A percentile compares a stretch with the other conserved stretches of the same genome.
These are phyloP conservation scores for Leptinotarsa peninsularis DNA, from an alignment of 2,888 invertebrate genomes.

Conservation along the genomic window DNA sequence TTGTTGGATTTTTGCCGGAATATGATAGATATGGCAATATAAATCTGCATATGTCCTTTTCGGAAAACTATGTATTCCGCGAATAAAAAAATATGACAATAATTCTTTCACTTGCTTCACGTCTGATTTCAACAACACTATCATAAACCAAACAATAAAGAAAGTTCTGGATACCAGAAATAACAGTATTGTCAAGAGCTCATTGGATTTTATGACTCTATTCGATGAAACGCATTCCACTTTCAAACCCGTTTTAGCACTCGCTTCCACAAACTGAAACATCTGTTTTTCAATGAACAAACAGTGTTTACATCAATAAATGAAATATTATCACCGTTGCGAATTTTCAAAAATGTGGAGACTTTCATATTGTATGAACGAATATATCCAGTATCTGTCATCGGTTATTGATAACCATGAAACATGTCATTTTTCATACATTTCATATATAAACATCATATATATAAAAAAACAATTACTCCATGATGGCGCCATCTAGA, in stretches of 20 bases:
- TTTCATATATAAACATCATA: too few relatives aligned
- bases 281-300: conserved; percentile 23
- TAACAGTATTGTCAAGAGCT: conserved; percentile 27
- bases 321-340: background rate
- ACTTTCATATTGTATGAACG: background rate
- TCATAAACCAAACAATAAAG: conserved; percentile 36
- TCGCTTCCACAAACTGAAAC: conserved; percentile 25
- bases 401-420: too few relatives aligned
- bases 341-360: background rate
- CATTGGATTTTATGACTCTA: conserved; percentile 22
- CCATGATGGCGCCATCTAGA: too few relatives aligned
- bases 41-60: too few relatives aligned
- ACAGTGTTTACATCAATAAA: conserved; percentile 21
- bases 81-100: conserved; percentile 16
- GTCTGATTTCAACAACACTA: conserved; percentile 35
- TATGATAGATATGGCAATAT: too few relatives aligned
- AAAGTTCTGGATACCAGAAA: conserved; percentile 30
- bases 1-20: too few relatives aligned
- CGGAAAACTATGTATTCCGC: background rate
- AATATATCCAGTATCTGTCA: background rate
- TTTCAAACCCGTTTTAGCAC: conserved; percentile 20
- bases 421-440: too few relatives aligned
- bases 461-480: too few relatives aligned
- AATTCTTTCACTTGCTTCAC: conserved; percentile 28
- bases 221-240: conserved; percentile 26